Base-by-base conservation (phyloP, 2,113 vertebrate genomes). In the Dunckerocampus dactyliophorus region DNA sequence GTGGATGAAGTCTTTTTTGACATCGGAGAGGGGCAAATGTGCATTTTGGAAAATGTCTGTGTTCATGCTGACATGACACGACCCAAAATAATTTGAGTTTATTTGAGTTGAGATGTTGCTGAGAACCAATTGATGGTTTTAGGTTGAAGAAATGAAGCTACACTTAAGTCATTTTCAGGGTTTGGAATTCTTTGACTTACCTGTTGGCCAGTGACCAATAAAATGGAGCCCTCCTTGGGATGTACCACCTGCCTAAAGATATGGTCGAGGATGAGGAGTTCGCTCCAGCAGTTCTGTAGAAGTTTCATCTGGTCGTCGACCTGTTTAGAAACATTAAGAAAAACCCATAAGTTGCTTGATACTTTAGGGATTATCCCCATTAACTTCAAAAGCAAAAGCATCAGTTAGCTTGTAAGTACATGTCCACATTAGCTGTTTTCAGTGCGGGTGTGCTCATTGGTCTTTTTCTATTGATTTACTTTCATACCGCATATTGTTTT, bases 301-400 rank as follows among this genome's bases (percentile, higher is more conserved):
- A 99, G 90, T 85, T 99, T 99, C 97, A 99, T 99, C 91, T 99
- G 97, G 91, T 99, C 97, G 22, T 99, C 97, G 82, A 99, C 97
- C 97, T 99, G 86, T 9, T 48, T 15, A 59, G 20, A 67, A 37
- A 75, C 1, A 55, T 4, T 28, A 12, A 37, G 10, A 54, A 50
- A 34, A 1, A 59, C 17, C 55, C 52, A 57, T 69, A 50, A 47
- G 47, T 56, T 55, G 34, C 52, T 17, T 3, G 52, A 21, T 1
- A 21, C 12, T 59, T 46, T 24, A 22, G 22, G 39, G n/a, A 16
- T 14, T 16, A 17, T 16, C 28, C 13, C 43, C 42, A 47, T 34
- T 6, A 39, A 9, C 15, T 50, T 34, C 14, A 51, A 22, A 72
- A 68, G 3, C 47, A n/a, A 59, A 21, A 56, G 50, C 39, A 17